A percentile compares a stretch with the other conserved stretches of the same genome.
phyloP scores from a whole-genome alignment of 2,888 invertebrate genomes.

The Heliconius erato region DNA sequence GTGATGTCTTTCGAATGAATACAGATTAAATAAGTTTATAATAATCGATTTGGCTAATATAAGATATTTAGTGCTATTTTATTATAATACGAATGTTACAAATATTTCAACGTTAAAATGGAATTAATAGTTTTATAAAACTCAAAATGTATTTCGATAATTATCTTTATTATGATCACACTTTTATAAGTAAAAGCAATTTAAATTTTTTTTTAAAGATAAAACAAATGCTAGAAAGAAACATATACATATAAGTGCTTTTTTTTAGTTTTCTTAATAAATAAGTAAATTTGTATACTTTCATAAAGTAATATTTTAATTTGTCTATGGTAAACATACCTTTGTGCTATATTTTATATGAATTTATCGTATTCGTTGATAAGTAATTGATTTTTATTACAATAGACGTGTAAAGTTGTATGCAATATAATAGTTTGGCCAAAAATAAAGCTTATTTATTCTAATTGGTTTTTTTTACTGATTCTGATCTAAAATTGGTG shows the following conservation, averaged over 20 bases:
- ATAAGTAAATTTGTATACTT: slow-evolving; percentile 18
- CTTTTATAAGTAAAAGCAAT: no score
- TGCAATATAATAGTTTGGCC: slow-evolving; percentile 84
- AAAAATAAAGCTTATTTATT: slow-evolving; percentile 86
- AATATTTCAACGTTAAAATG: background rate
- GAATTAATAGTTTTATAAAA: slow-evolving; percentile 1
- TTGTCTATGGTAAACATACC: slow-evolving; percentile 36
- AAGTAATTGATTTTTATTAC: slow-evolving; percentile 65
- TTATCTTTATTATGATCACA: background rate
- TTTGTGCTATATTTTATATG: slow-evolving; percentile 62
- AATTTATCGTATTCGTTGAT: slow-evolving; percentile 59
- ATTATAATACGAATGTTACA: background rate
- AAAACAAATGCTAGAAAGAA: slow-evolving; percentile 17
- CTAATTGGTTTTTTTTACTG: slow-evolving; percentile 53
- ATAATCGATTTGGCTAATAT: slow-evolving; percentile 3
- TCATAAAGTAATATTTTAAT: slow-evolving; percentile 3
- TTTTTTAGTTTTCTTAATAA: slow-evolving; percentile 14
- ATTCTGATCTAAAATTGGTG: no score
- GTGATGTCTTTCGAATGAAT: background rate
- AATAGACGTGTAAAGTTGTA: slow-evolving; percentile 73
- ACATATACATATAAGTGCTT: slow-evolving; percentile 10
- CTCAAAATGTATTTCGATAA: background rate
- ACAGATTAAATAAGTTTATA: background rate
- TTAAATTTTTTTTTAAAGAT: no score
- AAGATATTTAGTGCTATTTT: background rate